phyloP scores from a whole-genome alignment of 1,140 invertebrate species.

The Drosophila subpulchrella region DNA sequence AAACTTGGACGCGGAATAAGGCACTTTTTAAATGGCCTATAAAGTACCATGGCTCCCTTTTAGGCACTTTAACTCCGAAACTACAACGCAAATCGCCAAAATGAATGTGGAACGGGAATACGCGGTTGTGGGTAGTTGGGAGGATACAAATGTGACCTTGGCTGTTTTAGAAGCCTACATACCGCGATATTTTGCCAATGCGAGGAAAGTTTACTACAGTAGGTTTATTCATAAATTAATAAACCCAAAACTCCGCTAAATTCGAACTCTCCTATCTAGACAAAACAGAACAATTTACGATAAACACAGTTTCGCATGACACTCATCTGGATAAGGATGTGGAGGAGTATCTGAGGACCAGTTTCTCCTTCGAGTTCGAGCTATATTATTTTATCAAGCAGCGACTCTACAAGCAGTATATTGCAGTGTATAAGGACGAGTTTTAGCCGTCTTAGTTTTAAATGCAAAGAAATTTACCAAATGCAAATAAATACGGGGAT shows the following conservation, averaged over 20 bases:
- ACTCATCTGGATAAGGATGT: conserved; percentile 70
- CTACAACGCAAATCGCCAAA: conserved; percentile 92
- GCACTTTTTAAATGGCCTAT: conserved; percentile 29
- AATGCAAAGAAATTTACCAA: conserved; percentile 1
- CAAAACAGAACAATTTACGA: conserved; percentile 87
- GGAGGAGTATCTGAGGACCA: conserved; percentile 59
- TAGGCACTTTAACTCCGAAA: conserved; percentile 93
- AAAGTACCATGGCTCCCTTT: background rate
- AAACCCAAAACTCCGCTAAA: background rate
- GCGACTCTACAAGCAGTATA: conserved; percentile 91
- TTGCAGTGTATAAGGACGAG: conserved; percentile 86
- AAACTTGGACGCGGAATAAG: background rate
- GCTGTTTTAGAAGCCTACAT: conserved; percentile 93
- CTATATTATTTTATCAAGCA: conserved; percentile 96
- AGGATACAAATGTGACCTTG: conserved; percentile 93
- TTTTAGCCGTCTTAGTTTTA: conserved; percentile 38
- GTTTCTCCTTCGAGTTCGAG: conserved; percentile 89
- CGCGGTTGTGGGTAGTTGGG: conserved; percentile 93
- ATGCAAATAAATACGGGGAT: conserved; percentile 4
- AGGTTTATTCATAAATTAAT: conserved; percentile 28
- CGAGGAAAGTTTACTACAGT: conserved; percentile 85
- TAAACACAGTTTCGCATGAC: conserved; percentile 85
- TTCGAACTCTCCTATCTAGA: conserved; percentile 87
- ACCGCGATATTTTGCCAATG: conserved; percentile 92
- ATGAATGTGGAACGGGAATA: conserved; percentile 93